Evolutionary conservation across 2,797 vertebrate genomes (phyloP), one percentile per base, ranked within the genome.

Genomic region (Ctenopoma multispine): DNA sequence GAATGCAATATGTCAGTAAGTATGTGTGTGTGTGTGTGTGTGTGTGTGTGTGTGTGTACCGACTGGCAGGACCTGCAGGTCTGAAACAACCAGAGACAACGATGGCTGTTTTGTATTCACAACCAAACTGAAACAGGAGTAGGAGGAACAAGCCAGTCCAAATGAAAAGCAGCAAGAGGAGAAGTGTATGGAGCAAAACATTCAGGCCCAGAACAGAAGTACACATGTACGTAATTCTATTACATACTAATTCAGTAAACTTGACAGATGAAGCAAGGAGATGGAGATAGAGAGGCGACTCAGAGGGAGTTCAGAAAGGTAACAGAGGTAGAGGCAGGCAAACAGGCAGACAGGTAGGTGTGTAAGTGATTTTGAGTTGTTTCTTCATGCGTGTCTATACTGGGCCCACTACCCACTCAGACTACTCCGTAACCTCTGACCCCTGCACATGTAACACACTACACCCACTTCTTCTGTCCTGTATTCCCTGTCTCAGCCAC

Each of bases 161-260:
- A 81, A 77, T 69, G 41, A 82, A 78, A 70, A 81, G 9, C 47
- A 18, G 4, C 63, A 71, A 66, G 38, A 77, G 0, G 40, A 85
- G 62, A 80, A 51, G 12, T 23, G 60, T 5, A 24, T 1, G 44
- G 56, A 72, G 56, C 10, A 62, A 64, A 54, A 71, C 27, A 63
- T 18, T 7, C 15, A 44, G n/a, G 4, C 72, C 56, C 21, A 55
- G 61, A 2, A 10, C 53, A 79, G 59, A 67, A 50, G 64, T 72
- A 63, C 56, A 75, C 0, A 36, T 79, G 80, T 79, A 57, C 36
- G 31, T 89, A 81, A 92, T 87, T 87, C 11, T 63, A 75, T 92
- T 89, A 87, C 13, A 20, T 56, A 65, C 71, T 86, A 86, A 91
- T 83, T 83, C 38, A 58, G 79, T 80, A 76, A 85, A 83, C 83